Evolutionary conservation across 2,113 vertebrate genomes (phyloP).

Genomic region (Lasiurus borealis): DNA sequence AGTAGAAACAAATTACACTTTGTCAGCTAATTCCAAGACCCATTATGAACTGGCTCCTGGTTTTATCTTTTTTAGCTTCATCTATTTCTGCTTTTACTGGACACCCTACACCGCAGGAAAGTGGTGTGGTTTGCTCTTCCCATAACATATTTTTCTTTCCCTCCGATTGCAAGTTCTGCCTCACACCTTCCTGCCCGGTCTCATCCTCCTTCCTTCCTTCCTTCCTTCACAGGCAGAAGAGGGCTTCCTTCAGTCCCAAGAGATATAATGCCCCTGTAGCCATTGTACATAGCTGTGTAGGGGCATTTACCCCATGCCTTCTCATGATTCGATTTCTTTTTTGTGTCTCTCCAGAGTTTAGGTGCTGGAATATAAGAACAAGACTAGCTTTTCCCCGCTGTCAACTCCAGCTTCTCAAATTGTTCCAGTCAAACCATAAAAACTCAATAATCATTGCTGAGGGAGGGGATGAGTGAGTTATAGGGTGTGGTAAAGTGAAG

Average conservation of each 20-base stretch:
- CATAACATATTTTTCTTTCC: background rate
- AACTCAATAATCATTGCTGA: background rate
- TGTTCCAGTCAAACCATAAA: background rate
- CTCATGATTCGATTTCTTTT: background rate
- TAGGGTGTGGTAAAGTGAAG: background rate
- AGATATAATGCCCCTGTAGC: background rate
- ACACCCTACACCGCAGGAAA: background rate
- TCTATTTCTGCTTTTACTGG: slow-evolving; percentile 53
- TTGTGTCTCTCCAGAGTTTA: background rate
- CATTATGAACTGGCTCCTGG: background rate
- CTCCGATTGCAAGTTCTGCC: background rate
- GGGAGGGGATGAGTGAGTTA: background rate
- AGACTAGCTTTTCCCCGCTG: fast-evolving
- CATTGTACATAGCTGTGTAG: background rate
- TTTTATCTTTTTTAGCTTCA: slow-evolving; percentile 47
- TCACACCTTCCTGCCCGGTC: fast-evolving
- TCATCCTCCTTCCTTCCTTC: background rate
- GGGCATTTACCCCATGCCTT: background rate
- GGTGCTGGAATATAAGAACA: background rate
- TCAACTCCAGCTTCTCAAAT: background rate
- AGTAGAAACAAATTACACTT: slow-evolving; percentile 17
- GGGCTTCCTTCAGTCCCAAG: background rate
- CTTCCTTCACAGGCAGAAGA: background rate
- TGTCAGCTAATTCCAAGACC: background rate
- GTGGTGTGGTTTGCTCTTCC: background rate